These are phyloP conservation scores for Catagonus wagneri DNA, from an alignment of 2,113 vertebrate genomes.

Conservation along the genomic window DNA sequence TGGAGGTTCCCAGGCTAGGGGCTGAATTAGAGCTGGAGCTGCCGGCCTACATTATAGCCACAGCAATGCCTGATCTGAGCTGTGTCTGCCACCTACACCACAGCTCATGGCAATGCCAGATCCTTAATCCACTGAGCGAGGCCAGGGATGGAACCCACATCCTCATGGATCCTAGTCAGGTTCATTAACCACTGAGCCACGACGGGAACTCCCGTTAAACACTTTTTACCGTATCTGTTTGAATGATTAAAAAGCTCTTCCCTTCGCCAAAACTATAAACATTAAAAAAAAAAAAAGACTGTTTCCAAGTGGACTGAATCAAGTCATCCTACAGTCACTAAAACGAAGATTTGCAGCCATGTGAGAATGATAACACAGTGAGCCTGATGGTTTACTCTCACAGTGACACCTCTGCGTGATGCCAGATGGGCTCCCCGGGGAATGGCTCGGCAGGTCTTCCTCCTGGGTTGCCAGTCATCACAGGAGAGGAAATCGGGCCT, in stretches of 20 bases:
- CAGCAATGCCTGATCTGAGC: too few species aligned
- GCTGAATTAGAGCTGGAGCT: too few species aligned
- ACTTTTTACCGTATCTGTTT: not conserved
- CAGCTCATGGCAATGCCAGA: too few species aligned
- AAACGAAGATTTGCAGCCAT: not conserved
- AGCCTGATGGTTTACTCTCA: accelerated
- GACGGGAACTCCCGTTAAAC: not conserved
- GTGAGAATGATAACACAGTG: not conserved
- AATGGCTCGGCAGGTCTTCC: not conserved
- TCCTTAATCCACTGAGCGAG: too few species aligned
- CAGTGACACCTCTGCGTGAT: not conserved
- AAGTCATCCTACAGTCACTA: not conserved
- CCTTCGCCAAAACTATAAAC: not conserved
- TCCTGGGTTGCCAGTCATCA: not conserved
- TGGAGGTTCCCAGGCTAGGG: too few species aligned
- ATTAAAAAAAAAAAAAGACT: not conserved
- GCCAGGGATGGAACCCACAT: too few species aligned
- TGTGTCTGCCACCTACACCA: too few species aligned
- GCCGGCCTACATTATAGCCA: too few species aligned
- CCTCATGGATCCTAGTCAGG: too few species aligned
- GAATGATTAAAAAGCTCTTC: not conserved
- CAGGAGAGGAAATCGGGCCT: not conserved
- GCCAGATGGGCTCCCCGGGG: not conserved
- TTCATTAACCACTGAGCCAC: too few species aligned
- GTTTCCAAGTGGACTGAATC: not conserved